Base-by-base conservation (phyloP, 2,113 vertebrate genomes). In the Octodon degus region DNA sequence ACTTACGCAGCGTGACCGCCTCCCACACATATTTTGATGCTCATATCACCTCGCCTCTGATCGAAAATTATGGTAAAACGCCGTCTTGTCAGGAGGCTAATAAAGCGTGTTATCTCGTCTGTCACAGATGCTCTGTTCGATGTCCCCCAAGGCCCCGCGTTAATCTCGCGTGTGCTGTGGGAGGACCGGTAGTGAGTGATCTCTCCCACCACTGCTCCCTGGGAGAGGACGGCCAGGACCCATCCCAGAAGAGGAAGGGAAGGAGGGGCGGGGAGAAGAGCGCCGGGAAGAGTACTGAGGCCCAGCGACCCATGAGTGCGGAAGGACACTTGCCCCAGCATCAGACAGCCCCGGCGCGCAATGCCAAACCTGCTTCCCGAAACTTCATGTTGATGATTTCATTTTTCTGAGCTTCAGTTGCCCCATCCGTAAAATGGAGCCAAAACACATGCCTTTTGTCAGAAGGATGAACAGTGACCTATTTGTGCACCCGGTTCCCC, bases 11-110 rank as follows among this genome's bases (percentile, higher is more conserved):
- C 14, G 0, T 63, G 85, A 84, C 91, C 8, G 0, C 68, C 24
- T 88, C 74, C 88, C 79, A 68, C 85, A 79, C 34, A 55, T 19
- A 40, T 84, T 93, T 68, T 47, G 89, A 50, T 70, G 30, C 84
- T 50, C 74, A 76, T 4, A 30, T 88, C 8, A 1, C 67, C 82
- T 85, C 77, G 92, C 37, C 76, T 96, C 79, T 82, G 90, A 85
- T 92, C 93, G 96, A 95, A 96, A 97, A 91, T 92, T 37, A 94
- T 47, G 37, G 95, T 88, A 76, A 91, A 90, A 93, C 89, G 86
- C 62, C n/a, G 47, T 86, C 86, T 97, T 95, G 89, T 97, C 91
- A 43, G 55, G 55, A 93, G 62, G 87, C 89, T 96, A 94, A 97
- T 93, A 96, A 95, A 94, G 95, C 95, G 24, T 72, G 86, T 67